Evolutionary conservation across 1,140 invertebrate genomes (phyloP).

Genomic region (Cyclargus thomasi): DNA sequence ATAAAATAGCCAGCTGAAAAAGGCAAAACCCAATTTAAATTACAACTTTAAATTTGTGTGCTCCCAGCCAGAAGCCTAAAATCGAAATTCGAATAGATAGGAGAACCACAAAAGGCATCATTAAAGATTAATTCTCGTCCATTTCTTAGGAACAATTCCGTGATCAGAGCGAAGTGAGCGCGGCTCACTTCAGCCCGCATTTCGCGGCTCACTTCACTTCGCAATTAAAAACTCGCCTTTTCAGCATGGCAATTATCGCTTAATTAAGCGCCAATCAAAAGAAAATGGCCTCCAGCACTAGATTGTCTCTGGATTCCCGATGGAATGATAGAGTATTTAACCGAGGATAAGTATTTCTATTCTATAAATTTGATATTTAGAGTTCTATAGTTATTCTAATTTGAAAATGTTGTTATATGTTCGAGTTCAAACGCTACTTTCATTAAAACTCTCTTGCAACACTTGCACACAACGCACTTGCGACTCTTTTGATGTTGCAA

Average conservation of each 20-base stretch:
- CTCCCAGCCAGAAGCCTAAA: too few species aligned
- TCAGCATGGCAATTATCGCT: neutral
- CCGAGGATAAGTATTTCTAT: neutral
- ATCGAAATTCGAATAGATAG: too few species aligned
- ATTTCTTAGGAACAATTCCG: neutral
- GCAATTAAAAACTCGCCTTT: neutral
- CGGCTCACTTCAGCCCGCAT: neutral
- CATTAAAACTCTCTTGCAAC: too few species aligned
- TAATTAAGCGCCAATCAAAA: constrained; percentile 3
- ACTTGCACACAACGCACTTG: too few species aligned
- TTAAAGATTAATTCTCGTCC: neutral
- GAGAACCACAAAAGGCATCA: neutral
- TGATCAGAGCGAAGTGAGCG: neutral
- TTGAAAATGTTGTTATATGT: too few species aligned
- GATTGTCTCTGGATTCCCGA: neutral
- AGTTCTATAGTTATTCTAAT: too few species aligned
- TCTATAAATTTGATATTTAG: neutral
- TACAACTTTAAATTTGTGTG: too few species aligned
- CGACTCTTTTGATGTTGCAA: too few species aligned
- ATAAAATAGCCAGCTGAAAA: too few species aligned
- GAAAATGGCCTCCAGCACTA: neutral
- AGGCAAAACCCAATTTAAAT: too few species aligned
- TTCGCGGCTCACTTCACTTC: neutral
- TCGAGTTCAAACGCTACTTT: too few species aligned
- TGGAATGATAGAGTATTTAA: neutral